Evolutionary conservation across 2,888 invertebrate species (phyloP).

Genomic region (Lithophane ornitopus): DNA sequence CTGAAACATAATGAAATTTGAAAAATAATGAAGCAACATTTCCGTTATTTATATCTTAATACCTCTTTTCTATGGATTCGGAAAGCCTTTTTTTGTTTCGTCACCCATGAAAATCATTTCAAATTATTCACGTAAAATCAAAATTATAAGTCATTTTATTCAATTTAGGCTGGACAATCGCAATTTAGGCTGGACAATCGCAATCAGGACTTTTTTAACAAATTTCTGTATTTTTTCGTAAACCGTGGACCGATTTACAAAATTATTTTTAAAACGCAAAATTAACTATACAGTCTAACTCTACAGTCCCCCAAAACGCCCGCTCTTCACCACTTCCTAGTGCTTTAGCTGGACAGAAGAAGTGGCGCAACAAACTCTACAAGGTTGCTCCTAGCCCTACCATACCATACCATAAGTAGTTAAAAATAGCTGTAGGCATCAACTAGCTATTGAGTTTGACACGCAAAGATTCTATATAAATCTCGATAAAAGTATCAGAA

Average conservation of each 20-base stretch:
- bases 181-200: not conserved
- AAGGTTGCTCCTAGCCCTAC: not conserved
- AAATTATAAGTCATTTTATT: not conserved
- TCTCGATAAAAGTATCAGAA: not conserved
- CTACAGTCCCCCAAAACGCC: not conserved
- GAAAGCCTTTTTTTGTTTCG: not conserved
- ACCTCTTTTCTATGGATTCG: not conserved
- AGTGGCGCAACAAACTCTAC: not conserved
- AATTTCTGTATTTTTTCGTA: too few relatives aligned
- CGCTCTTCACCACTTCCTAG: not conserved
- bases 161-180: not conserved
- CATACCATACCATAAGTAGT: not conserved
- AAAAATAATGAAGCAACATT: not conserved
- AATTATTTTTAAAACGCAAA: not conserved
- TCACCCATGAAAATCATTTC: not conserved
- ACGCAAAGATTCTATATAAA: not conserved
- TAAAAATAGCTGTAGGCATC: not conserved
- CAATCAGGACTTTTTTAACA: not conserved
- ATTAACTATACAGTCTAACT: too few relatives aligned
- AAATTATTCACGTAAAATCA: not conserved
- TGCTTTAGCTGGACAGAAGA: not conserved
- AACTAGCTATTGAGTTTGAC: too few relatives aligned
- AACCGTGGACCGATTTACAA: too few relatives aligned
- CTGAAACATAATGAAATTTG: not conserved
- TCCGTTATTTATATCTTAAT: not conserved